Base-by-base conservation (phyloP, 2,888 invertebrate genomes). In the Acanthosepion esculentum region DNA sequence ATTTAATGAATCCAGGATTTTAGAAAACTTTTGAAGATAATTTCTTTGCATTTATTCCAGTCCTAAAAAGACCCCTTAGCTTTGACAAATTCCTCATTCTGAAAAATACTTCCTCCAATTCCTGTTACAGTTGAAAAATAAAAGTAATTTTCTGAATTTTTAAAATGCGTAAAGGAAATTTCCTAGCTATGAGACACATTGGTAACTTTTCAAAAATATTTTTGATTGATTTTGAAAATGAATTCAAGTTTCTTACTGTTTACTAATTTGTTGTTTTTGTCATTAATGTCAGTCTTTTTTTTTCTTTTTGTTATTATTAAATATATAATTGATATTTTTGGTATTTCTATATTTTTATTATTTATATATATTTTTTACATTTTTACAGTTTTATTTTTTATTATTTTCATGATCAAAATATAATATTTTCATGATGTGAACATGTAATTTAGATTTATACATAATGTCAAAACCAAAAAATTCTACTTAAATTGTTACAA, bases 231-330 rank as follows among this genome's bases (percentile, higher is more conserved):
- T 78, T 78, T 78, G 78, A 33, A 78, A 78, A 78, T n/a, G n/a
- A n/a, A 78, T 78, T n/a, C 78, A 78, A 78, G n/a, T 78, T 78
- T 78, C 78, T n/a, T 33, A 78, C 78, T 78, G 78, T 78, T n/a
- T 78, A 33, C 78, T n/a, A 18, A 78, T 78, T 78, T 15, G 23
- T 78, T n/a, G n/a, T 78, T 64, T 78, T 78, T 78, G n/a, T 78
- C 15, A 18, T 78, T 78, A 78, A 10, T 33, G 78, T 78, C 78
- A 78, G 78, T 78, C 29, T 78, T 29, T 78, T 78, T 78, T 33
- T 78, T 59, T 55, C 5, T 55, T 55, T 18, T 55, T 55, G 15
- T 78, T 78, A 33, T 33, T 59, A 23, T 59, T 59, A 59, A 59
- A 23, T 78, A 78, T 78, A 78, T 78, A 78, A 78, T 33, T 78